Base-by-base conservation (phyloP, 2,113 vertebrate species). In the Telmatochromis sp. region DNA sequence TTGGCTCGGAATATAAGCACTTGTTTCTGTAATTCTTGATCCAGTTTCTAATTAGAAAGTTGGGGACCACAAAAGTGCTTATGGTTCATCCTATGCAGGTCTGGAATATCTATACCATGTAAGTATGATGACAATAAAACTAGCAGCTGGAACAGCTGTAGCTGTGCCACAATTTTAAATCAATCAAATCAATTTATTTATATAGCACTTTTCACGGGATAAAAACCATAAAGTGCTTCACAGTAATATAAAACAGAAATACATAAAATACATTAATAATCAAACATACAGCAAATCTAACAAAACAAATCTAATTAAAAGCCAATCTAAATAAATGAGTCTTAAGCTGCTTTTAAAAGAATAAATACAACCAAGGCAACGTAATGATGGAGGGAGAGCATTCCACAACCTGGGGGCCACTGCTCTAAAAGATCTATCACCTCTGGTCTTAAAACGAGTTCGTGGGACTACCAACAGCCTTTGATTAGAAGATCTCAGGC, bases 371-470 rank as follows among this genome's bases (percentile, higher is more conserved):
- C 23, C 53, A 12, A 54, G 53, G 53, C 53, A 54, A 54, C 2
- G 1, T 54, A 21, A 54, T 54, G 51, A 21, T 54, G 51, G 51
- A 54, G 51, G 6, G 51, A 21, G n/a, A 12, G 6, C n/a, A 12
- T 54, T 54, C 51, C n/a, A 21, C n/a, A 12, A 54, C 10, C n/a
- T 21, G 51, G 51, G 51, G 51, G 0, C 51, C 51, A 54, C n/a
- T 0, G 5, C 0, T 21, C 51, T 54, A 7, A 54, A 54, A 54
- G 10, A 54, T 54, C 51, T 54, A 21, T 21, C 10, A 0, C n/a
- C 51, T 3, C 51, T 54, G 0, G n/a, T 54, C 1, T 54, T 54
- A 54, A 54, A 54, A 12, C 0, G 1, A 1, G n/a, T 54, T 21
- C 0, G 5, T 0, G 51, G 51, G 51, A 54, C 51, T 7, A 21